Base-by-base conservation (phyloP, 2,113 vertebrate genomes). In the Paralichthys olivaceus region DNA sequence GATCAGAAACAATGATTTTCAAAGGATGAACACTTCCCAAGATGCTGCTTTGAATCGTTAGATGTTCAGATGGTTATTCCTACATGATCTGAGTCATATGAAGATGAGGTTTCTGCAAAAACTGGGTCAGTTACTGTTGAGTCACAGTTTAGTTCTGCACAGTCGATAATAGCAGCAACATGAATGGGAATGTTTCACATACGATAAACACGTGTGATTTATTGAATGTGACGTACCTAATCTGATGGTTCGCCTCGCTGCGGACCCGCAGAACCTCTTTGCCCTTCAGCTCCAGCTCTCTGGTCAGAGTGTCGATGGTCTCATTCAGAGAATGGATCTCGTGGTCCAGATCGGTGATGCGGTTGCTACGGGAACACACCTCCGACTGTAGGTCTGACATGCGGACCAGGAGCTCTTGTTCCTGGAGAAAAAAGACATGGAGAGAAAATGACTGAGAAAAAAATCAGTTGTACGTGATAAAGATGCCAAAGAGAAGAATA, bases 221-320 rank as follows among this genome's bases (percentile, higher is more conserved):
- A 25, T 7, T 25, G 23, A 56, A 13, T 8, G 23, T 7, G 13
- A 37, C 20, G 20, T 92, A 99, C 98, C 98, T 97, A 87, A 99
- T 97, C 79, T 99, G 97, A 26, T 98, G 96, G 89, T 96, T 99
- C 43, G 97, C 97, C 88, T 99, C 98, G 69, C 97, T 97, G 64
- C 96, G 96, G 84, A 98, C 95, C 87, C 96, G 93, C 81, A 99
- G 96, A 76, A 99, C 95, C 92, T 99, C 97, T 81, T 98, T 97
- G 67, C 97, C 98, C 91, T 99, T 99, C 69, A 95, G 93, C 87
- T 99, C 98, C 91, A 99, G 88, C 89, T 99, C 98, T 85, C 97
- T 95, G 6, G 97, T 98, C 82, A 99, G 88, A 4, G 96, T 95
- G 93, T 92, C 95, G 72, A 98, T 96, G 81, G 96, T 99, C 90